Conservation (phyloP, 2,888 invertebrate species). For the Lycocerus yunnanus region DNA sequence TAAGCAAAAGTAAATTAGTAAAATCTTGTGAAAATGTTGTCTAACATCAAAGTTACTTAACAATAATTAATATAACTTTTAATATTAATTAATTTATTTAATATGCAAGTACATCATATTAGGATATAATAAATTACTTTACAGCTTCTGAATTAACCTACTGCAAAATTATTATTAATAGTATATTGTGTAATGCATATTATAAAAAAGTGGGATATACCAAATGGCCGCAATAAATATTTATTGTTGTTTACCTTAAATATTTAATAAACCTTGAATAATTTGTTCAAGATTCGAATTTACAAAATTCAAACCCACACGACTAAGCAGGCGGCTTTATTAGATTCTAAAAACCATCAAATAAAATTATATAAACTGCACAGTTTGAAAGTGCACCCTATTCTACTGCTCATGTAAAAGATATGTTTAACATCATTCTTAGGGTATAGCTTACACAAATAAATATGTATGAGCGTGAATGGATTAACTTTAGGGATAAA, state of each 20-base stretch:
- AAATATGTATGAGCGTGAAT: slow-evolving; percentile 38
- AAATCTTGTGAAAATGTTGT: background rate
- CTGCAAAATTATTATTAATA: background rate
- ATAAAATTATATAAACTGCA: background rate
- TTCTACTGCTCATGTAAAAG: slow-evolving; percentile 33
- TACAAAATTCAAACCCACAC: background rate
- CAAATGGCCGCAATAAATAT: background rate
- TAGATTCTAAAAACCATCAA: background rate
- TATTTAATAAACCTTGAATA: no score
- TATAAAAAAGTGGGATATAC: background rate
- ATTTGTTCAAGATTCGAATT: background rate
- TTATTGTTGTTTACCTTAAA: background rate
- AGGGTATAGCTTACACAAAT: slow-evolving; percentile 38
- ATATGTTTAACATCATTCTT: slow-evolving; percentile 37
- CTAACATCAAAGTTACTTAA: background rate
- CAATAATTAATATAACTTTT: background rate
- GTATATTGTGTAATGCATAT: background rate
- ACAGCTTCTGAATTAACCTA: background rate
- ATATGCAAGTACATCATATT: background rate
- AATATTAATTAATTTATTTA: background rate
- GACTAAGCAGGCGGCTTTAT: background rate
- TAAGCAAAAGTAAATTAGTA: background rate
- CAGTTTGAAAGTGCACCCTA: slow-evolving; percentile 28
- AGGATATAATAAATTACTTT: background rate
- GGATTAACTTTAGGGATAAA: slow-evolving; percentile 36